A percentile compares a stretch with the other conserved stretches of the same genome.
These are phyloP conservation scores for Caenorhabditis sulstoni DNA, from an alignment of 2,888 invertebrate species.

Conservation along the genomic window DNA sequence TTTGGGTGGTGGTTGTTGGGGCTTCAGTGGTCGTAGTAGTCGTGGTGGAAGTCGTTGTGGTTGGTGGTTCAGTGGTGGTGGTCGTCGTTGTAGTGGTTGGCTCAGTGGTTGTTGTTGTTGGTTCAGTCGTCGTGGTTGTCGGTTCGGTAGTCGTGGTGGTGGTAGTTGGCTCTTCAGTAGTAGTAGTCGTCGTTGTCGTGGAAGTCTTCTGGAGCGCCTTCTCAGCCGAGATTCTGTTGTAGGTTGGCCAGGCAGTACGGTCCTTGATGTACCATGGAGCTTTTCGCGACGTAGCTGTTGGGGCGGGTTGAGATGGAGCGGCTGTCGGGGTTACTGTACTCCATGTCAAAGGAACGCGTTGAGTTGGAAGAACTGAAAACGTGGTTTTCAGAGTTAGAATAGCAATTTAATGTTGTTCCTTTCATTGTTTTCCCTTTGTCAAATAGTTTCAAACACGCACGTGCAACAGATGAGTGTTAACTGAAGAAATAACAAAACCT, in stretches of 20 bases:
- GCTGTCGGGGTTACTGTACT: conserved; percentile 75
- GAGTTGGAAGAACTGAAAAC: conserved; percentile 61
- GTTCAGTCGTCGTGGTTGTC: conserved; percentile 48
- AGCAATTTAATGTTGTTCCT: too few species aligned
- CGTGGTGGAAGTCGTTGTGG: conserved; percentile 38
- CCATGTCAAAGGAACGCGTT: conserved; percentile 72
- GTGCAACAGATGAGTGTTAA: conserved; percentile 6
- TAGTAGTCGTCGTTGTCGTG: conserved; percentile 48
- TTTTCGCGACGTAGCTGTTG: conserved; percentile 64
- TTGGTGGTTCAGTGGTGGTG: conserved; percentile 57
- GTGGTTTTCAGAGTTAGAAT: background rate
- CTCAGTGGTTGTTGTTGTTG: conserved; percentile 45
- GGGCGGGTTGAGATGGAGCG: conserved; percentile 56
- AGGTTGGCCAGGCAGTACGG: conserved; percentile 70
- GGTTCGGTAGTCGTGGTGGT: conserved; percentile 41
- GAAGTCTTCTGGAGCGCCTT: conserved; percentile 54
- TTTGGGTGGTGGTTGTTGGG: conserved; percentile 52
- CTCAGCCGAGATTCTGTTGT: conserved; percentile 67
- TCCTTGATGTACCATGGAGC: conserved; percentile 78
- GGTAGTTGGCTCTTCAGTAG: conserved; percentile 35
- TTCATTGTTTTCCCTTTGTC: background rate
- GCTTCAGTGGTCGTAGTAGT: conserved; percentile 50
- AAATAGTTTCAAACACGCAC: background rate
- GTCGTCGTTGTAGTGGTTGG: conserved; percentile 55
- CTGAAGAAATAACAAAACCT: conserved; percentile 27